Evolutionary conservation across 2,888 invertebrate genomes (phyloP).

Genomic region (Eremobia ochroleuca): DNA sequence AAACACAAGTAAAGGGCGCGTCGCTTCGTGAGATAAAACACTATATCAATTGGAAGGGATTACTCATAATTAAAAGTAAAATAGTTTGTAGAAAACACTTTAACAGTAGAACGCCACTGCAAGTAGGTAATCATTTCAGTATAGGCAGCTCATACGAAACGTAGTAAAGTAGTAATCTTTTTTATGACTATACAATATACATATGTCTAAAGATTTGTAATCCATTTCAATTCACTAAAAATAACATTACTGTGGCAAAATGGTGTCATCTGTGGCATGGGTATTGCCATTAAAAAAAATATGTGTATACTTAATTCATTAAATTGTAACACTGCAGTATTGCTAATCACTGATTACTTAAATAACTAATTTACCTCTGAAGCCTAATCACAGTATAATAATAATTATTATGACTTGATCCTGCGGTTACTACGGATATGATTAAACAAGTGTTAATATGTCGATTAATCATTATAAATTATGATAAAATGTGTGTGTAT

Average conservation of each 20-base stretch:
- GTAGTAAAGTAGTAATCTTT: not conserved
- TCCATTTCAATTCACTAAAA: not conserved
- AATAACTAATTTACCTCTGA: constrained; percentile 52
- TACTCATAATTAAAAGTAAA: not conserved
- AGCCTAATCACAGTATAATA: constrained; percentile 51
- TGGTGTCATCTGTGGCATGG: not conserved
- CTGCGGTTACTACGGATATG: constrained; percentile 24
- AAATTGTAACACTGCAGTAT: constrained; percentile 51
- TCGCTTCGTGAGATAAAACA: not conserved
- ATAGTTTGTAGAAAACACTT: constrained; percentile 18
- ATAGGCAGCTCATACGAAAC: not conserved
- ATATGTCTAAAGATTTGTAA: not conserved
- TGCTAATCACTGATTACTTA: constrained; percentile 37
- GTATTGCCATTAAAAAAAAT: constrained; percentile 15
- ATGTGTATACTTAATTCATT: constrained; percentile 10
- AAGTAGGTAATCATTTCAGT: constrained; percentile 13
- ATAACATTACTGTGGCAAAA: not conserved
- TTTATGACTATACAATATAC: not conserved
- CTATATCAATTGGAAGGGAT: constrained; percentile 2
- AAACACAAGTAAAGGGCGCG: not conserved
- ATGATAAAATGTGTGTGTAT: constrained; percentile 5
- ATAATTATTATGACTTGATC: constrained; percentile 28
- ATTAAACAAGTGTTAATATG: not conserved
- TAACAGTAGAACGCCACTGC: constrained; percentile 13
- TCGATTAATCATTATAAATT: constrained; percentile 7